phyloP scores from a whole-genome alignment of 2,888 invertebrate species.

The Penaeus monodon region DNA sequence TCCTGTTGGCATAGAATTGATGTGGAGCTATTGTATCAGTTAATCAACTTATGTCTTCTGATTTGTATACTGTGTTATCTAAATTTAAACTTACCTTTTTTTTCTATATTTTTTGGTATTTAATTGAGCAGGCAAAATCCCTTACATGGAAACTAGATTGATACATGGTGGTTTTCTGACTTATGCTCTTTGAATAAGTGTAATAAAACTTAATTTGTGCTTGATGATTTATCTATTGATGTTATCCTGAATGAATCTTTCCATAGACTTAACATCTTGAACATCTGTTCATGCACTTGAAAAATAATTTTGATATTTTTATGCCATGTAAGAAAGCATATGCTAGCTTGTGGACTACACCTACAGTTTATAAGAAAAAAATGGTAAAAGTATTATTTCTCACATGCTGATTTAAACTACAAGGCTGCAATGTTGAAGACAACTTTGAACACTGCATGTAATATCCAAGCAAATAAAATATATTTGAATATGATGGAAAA shows the following conservation, averaged over 20 bases:
- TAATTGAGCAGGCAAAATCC: conserved; percentile 40
- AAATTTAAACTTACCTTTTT: conserved; percentile 31
- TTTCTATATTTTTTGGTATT: conserved; percentile 21
- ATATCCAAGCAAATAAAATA: too few relatives aligned
- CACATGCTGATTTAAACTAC: background rate
- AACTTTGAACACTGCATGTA: too few relatives aligned
- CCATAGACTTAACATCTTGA: conserved; percentile 7
- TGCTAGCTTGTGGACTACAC: too few relatives aligned
- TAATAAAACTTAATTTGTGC: conserved; percentile 62
- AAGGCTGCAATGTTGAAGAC: too few relatives aligned
- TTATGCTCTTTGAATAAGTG: conserved; percentile 62
- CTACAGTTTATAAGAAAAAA: too few relatives aligned
- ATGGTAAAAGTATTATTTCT: background rate
- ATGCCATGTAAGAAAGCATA: too few relatives aligned
- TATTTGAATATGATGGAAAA: background rate
- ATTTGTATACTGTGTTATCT: conserved; percentile 40
- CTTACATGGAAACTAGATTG: conserved; percentile 38
- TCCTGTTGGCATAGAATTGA: conserved; percentile 58
- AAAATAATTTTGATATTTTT: too few relatives aligned
- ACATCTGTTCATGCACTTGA: too few relatives aligned
- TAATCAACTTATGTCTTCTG: conserved; percentile 45
- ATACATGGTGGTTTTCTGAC: conserved; percentile 42
- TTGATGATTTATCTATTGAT: conserved; percentile 45
- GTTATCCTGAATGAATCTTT: conserved; percentile 38
- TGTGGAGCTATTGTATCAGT: conserved; percentile 50